These are phyloP conservation scores for Cathartes aura DNA, from an alignment of 2,113 vertebrate genomes.

Conservation along the genomic window DNA sequence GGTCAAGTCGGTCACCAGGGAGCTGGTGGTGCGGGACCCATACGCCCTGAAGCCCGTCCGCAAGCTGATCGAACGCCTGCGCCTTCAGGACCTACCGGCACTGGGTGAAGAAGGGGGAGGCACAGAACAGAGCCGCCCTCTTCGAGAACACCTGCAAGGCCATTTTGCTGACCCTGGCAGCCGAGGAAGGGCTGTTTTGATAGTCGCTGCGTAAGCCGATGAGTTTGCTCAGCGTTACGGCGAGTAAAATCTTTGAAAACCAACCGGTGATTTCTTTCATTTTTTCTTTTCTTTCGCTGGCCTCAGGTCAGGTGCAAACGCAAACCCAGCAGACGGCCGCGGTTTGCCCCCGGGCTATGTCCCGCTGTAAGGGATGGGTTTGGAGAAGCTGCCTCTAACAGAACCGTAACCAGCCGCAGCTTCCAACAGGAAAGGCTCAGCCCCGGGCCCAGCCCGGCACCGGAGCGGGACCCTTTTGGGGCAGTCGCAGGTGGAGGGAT, in stretches of 20 bases:
- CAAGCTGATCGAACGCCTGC: conserved; percentile 93
- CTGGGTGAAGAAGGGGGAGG: conserved; percentile 98
- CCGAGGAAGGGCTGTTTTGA: conserved; percentile 76
- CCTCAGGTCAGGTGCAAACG: not conserved
- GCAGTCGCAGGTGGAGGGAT: fast-evolving
- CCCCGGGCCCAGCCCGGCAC: not conserved
- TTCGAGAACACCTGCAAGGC: conserved; percentile 97
- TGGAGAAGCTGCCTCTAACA: not conserved
- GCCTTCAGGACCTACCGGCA: conserved; percentile 97
- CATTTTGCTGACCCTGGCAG: conserved; percentile 83
- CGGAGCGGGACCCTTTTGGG: not conserved
- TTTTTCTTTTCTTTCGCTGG: not conserved
- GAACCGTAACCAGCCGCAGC: not conserved
- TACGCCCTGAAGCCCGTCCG: conserved; percentile 91
- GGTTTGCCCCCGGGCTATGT: fast-evolving
- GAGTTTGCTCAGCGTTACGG: not conserved
- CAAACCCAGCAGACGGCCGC: fast-evolving
- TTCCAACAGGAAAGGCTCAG: not conserved
- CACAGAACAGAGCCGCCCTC: conserved; percentile 94
- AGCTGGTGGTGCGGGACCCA: conserved; percentile 90
- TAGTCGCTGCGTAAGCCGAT: fast-evolving
- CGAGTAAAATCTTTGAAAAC: conserved; percentile 33
- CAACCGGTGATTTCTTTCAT: fast-evolving
- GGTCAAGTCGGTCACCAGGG: conserved; percentile 88
- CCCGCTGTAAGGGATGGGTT: not conserved